Evolutionary conservation across 2,888 invertebrate genomes (phyloP), one percentile per base, ranked within the genome.

Genomic region (Druceiella hillmani): DNA sequence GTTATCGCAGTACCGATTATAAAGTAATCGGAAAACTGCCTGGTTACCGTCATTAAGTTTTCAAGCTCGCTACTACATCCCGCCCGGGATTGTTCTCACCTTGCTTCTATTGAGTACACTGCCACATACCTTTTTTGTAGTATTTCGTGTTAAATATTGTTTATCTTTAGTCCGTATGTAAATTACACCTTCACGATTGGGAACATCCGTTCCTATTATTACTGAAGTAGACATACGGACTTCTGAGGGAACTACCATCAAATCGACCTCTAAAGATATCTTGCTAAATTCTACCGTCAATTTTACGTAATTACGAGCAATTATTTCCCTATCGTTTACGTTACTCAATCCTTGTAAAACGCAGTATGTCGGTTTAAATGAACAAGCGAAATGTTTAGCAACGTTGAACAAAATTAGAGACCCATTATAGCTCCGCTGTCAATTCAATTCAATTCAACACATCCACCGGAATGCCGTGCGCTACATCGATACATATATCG

Each of bases 281-380:
- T 33, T 26, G 17, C 24, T 24, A 33, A 33, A 33, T 12, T 33
- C 33, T 7, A 33, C 25, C 25, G 33, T 24, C 25, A 33, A 33
- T 10, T 24, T 33, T 4, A 33, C 33, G 15, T n/a, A 33, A 4
- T 6, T 10, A 7, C 13, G 14, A 3, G 33, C 13, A 24, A 7
- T 24, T 6, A 33, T 33, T 9, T 33, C 25, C n/a, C n/a, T n/a
- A n/a, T n/a, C n/a, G n/a, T n/a, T n/a, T 4, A 24, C 13, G 4
- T 26, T 17, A 16, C 26, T 28, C 28, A 35, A 15, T 11, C 27
- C 35, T 4, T 28, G 35, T 27, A 35, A 35, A 2, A 27, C 17
- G n/a, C 10, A 17, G 35, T 16, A 27, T 12, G 14, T 20, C 28
- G 3, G 27, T 3, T 3, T 25, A 25, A 5, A 15, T 3, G 17